Evolutionary conservation across 2,888 invertebrate species (phyloP).

Genomic region (Brassicogethes aeneus): DNA sequence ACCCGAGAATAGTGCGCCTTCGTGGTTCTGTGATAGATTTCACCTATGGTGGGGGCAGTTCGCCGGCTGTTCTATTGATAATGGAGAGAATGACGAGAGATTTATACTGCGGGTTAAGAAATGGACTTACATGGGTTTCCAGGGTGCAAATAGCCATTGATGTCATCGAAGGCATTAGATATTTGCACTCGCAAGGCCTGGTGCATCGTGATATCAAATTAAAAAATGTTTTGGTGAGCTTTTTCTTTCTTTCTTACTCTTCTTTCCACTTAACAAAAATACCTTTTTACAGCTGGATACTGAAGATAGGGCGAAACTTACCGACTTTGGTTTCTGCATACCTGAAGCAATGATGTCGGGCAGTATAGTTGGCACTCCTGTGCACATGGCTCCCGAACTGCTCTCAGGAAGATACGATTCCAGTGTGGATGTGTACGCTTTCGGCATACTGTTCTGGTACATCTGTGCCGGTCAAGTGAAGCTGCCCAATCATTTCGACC

Average conservation of each 20-base stretch:
- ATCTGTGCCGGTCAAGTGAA: conserved; percentile 75
- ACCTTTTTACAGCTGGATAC: conserved; percentile 50
- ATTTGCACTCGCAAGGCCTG: conserved; percentile 79
- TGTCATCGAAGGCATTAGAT: conserved; percentile 79
- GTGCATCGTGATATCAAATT: conserved; percentile 85
- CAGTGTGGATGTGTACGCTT: conserved; percentile 82
- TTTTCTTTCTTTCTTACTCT: no score
- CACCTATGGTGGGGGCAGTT: conserved; percentile 57
- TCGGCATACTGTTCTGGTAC: conserved; percentile 86
- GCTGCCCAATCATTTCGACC: conserved; percentile 71
- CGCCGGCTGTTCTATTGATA: conserved; percentile 70
- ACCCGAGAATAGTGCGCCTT: conserved; percentile 67
- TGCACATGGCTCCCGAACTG: conserved; percentile 88
- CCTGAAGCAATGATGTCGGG: conserved; percentile 87
- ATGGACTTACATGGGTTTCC: conserved; percentile 54
- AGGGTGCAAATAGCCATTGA: conserved; percentile 69
- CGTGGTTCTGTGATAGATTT: conserved; percentile 73
- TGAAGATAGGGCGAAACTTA: conserved; percentile 65
- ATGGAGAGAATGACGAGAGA: conserved; percentile 68
- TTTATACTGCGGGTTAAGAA: conserved; percentile 66
- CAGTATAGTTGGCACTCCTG: conserved; percentile 79
- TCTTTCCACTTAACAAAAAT: background rate
- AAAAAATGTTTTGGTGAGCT: conserved; percentile 71
- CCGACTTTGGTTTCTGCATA: conserved; percentile 85
- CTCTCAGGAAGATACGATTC: conserved; percentile 72